A percentile compares a stretch with the other conserved stretches of the same genome.
These are phyloP conservation scores for Unio pictorum DNA, from an alignment of 2,888 invertebrate genomes.

Conservation along the genomic window DNA sequence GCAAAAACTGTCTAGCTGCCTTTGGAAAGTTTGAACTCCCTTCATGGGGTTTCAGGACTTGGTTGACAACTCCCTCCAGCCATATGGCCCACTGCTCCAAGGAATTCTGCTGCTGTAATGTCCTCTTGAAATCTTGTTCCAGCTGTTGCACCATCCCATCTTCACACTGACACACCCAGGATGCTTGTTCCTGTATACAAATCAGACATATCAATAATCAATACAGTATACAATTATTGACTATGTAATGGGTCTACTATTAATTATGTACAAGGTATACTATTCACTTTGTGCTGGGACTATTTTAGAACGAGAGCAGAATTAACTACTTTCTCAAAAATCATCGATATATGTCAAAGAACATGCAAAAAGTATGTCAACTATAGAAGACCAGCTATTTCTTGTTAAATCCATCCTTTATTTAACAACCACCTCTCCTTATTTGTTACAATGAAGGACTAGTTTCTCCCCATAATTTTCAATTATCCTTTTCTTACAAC, in stretches of 20 bases:
- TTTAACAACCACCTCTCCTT: no score
- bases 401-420: no score
- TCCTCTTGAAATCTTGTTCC: constrained; percentile 87
- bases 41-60: constrained; percentile 90
- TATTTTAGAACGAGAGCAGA: no score
- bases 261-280: not conserved
- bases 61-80: constrained; percentile 94
- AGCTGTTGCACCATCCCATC: constrained; percentile 86
- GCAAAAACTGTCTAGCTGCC: constrained; percentile 84
- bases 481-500: no score
- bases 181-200: constrained; percentile 79
- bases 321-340: no score
- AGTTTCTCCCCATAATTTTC: no score
- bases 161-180: constrained; percentile 98
- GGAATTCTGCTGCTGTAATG: constrained; percentile 84
- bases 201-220: constrained; percentile 9
- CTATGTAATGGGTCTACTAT: not conserved
- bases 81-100: constrained; percentile 98
- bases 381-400: no score
- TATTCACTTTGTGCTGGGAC: not conserved
- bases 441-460: no score
- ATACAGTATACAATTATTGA: constrained; percentile 3
- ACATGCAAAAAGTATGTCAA: no score
- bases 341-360: no score
- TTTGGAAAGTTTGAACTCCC: constrained; percentile 73